A percentile compares a stretch with the other conserved stretches of the same genome.
Conservation (phyloP, 1,140 invertebrate genomes). For the Teleopsis dalmanni region DNA sequence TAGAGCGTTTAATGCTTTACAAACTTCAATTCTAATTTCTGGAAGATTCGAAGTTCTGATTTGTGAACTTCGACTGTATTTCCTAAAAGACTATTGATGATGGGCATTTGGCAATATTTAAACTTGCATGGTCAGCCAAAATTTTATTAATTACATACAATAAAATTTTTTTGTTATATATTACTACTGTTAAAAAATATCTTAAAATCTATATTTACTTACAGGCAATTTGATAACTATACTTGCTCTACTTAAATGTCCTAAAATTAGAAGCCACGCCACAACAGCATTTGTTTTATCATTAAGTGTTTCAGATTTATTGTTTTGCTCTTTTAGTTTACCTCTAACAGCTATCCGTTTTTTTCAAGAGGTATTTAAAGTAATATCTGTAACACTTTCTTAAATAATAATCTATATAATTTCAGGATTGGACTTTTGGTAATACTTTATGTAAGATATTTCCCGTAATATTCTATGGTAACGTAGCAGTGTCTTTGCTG, state of each 20-base stretch:
- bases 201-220: conserved; percentile 5
- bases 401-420: neutral
- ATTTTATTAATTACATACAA: neutral
- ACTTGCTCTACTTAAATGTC: conserved; percentile 63
- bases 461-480: conserved; percentile 83
- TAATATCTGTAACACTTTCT: neutral
- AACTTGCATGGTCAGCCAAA: neutral
- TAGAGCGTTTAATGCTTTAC: too few relatives aligned
- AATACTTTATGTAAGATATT: conserved; percentile 72
- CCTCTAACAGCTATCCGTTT: conserved; percentile 76
- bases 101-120: neutral
- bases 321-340: conserved; percentile 77
- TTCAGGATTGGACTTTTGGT: conserved; percentile 66
- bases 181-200: neutral
- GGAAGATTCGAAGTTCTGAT: neutral
- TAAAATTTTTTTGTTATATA: neutral
- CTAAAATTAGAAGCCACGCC: conserved; percentile 69
- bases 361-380: conserved; percentile 60
- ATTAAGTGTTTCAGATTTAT: conserved; percentile 73
- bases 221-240: conserved; percentile 76
- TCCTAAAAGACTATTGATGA: neutral
- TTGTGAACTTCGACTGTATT: neutral
- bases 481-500: conserved; percentile 76
- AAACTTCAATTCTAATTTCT: neutral
- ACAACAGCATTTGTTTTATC: conserved; percentile 84